Evolutionary conservation across 2,888 invertebrate genomes (phyloP).

Genomic region (Copidosoma aretas): DNA sequence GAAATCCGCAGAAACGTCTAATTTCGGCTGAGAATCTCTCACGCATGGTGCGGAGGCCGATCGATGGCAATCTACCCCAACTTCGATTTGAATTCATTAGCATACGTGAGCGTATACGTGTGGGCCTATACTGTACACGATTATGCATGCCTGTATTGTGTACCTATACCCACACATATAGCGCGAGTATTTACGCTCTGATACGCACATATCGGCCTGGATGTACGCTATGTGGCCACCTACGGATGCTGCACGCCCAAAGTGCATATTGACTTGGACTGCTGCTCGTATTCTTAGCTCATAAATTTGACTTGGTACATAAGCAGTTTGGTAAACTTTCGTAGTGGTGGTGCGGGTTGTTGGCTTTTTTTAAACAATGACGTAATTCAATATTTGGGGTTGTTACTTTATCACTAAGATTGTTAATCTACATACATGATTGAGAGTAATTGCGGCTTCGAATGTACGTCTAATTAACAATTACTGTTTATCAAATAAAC

Average conservation of each 20-base stretch:
- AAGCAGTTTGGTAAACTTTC: no score
- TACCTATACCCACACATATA: background rate
- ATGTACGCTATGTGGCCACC: background rate
- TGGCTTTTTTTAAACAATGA: no score
- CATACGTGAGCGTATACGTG: constrained; percentile 20
- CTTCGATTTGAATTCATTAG: constrained; percentile 17
- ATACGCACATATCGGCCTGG: background rate
- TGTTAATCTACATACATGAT: no score
- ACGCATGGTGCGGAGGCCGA: background rate
- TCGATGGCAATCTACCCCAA: constrained; percentile 25
- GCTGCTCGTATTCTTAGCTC: background rate
- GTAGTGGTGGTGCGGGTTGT: no score
- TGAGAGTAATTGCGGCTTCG: no score
- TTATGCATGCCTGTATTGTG: constrained; percentile 22
- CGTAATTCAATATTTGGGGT: no score
- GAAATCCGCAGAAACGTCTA: constrained; percentile 17
- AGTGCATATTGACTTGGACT: no score
- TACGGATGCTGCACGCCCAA: background rate
- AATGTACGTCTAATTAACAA: no score
- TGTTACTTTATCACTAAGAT: no score
- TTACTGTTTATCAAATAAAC: no score
- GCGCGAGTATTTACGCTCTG: background rate
- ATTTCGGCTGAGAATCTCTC: constrained; percentile 19
- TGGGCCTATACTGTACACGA: constrained; percentile 17
- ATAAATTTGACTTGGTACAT: background rate